Percentiles rank a stretch among this genome's conserved stretches.
Evolutionary conservation across 2,113 vertebrate genomes (phyloP).

Genomic region (Neolamprologus cancellatus): DNA sequence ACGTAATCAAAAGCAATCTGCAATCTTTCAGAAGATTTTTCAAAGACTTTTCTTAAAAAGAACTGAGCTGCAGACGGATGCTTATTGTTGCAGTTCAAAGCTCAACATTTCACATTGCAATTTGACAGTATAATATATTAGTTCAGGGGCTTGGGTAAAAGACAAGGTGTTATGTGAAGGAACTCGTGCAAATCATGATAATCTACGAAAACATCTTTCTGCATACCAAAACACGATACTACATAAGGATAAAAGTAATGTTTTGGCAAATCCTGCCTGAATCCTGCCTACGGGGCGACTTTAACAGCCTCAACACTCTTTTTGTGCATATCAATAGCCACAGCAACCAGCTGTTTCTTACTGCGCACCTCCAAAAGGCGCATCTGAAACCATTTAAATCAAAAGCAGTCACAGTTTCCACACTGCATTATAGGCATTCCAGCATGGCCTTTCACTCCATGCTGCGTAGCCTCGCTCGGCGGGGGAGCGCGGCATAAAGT

Average conservation of each 20-base stretch:
- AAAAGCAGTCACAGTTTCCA: constrained; percentile 77
- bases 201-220: constrained; percentile 21
- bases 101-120: constrained; percentile 19
- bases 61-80: neutral
- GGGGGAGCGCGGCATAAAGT: constrained; percentile 56
- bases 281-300: constrained; percentile 25
- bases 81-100: constrained; percentile 36
- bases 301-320: constrained; percentile 39
- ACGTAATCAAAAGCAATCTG: constrained; percentile 40
- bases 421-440: constrained; percentile 70
- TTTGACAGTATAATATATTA: constrained; percentile 7
- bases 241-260: neutral
- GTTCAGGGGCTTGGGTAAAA: neutral
- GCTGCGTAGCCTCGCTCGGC: constrained; percentile 51
- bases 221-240: constrained; percentile 23
- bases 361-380: constrained; percentile 55
- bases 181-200: neutral
- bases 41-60: constrained; percentile 24
- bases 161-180: neutral
- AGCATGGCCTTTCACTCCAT: constrained; percentile 56
- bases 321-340: constrained; percentile 61
- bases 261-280: constrained; percentile 6
- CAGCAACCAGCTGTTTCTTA: constrained; percentile 69
- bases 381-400: constrained; percentile 78
- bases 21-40: constrained; percentile 40